These are phyloP conservation scores for Nephrotoma guestfalica DNA, from an alignment of 2,888 invertebrate genomes.

Conservation along the genomic window DNA sequence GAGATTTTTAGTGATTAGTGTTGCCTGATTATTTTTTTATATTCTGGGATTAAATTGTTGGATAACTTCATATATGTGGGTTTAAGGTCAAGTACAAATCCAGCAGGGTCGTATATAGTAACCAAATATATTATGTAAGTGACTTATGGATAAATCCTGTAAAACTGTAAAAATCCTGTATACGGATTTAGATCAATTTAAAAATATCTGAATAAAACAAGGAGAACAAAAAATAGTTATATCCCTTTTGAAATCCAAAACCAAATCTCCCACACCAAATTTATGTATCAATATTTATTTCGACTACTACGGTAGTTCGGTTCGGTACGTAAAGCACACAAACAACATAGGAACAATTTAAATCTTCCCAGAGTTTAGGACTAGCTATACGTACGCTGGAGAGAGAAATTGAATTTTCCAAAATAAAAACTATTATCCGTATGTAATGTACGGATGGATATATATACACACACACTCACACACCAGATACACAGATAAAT, in stretches of 20 bases:
- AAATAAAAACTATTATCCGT: background rate
- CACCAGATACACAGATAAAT: background rate
- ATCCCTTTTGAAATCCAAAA: background rate
- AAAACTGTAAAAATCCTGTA: too few relatives aligned
- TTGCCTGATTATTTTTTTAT: too few relatives aligned
- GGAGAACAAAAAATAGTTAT: background rate
- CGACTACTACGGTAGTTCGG: background rate
- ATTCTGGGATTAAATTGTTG: too few relatives aligned
- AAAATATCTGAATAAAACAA: too few relatives aligned
- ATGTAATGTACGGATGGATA: background rate
- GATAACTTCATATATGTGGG: too few relatives aligned
- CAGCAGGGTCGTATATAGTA: too few relatives aligned
- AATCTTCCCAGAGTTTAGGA: background rate
- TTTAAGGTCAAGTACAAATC: too few relatives aligned
- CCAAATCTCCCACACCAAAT: background rate
- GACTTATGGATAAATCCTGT: too few relatives aligned
- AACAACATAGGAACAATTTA: background rate
- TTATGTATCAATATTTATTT: background rate
- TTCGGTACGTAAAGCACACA: background rate
- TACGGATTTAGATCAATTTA: too few relatives aligned
- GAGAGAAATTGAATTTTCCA: background rate
- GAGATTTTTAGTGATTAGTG: too few relatives aligned
- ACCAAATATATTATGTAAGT: too few relatives aligned
- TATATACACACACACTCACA: background rate
- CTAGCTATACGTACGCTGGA: background rate